Evolutionary conservation across 2,888 invertebrate species (phyloP).

Genomic region (Tigriopus californicus): DNA sequence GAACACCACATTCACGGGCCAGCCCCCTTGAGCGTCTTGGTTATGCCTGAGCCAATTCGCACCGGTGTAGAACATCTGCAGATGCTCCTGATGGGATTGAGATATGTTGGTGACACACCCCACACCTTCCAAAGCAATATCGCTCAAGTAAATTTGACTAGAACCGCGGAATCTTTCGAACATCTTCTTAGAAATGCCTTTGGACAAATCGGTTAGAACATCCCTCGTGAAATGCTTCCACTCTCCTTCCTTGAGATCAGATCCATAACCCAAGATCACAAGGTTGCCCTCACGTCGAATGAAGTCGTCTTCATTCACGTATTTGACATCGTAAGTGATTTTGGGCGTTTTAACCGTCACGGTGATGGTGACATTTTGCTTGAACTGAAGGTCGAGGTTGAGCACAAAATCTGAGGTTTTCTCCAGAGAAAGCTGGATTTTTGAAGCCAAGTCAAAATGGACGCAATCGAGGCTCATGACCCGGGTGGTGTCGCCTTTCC

Average conservation of each 20-base stretch:
- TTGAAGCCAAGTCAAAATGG: conserved; percentile 1
- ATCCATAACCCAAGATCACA: background rate
- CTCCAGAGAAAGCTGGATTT: background rate
- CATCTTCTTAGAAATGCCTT: conserved; percentile 42
- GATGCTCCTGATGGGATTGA: conserved; percentile 61
- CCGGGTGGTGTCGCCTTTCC: background rate
- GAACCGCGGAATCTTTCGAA: conserved; percentile 23
- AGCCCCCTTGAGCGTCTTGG: conserved; percentile 75
- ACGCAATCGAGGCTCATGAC: conserved; percentile 1
- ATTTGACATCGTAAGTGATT: background rate
- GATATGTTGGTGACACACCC: conserved; percentile 59
- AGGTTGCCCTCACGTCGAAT: background rate
- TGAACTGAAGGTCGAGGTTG: conserved; percentile 40
- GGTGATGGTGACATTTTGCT: conserved; percentile 60
- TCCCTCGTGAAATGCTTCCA: conserved; percentile 52
- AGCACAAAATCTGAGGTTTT: conserved; percentile 8
- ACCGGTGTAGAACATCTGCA: conserved; percentile 74
- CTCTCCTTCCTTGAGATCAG: background rate
- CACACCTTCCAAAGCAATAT: conserved; percentile 47
- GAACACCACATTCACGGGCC: conserved; percentile 71
- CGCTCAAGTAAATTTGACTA: conserved; percentile 49
- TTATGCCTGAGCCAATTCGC: conserved; percentile 76
- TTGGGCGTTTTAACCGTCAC: conserved; percentile 36
- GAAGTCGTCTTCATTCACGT: background rate
- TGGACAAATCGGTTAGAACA: conserved; percentile 71